Conservation (phyloP, 2,888 invertebrate genomes). For the Monoplex corrugatus region DNA sequence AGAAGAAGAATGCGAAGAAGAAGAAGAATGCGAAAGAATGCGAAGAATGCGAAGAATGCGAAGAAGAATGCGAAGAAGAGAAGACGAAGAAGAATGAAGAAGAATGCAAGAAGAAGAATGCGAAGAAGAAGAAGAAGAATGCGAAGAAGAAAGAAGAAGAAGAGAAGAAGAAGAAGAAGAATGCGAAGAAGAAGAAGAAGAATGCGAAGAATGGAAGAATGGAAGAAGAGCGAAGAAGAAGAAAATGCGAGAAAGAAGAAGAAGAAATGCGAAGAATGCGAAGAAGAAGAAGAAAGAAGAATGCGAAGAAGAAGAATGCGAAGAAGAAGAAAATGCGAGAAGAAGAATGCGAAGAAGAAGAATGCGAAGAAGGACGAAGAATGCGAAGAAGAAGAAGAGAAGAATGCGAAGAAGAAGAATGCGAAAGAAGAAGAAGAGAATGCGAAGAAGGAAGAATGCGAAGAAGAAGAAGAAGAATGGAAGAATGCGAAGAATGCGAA, state of each 20-base stretch:
- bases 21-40: neutral
- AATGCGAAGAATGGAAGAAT: neutral
- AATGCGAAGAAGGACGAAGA: too few species aligned
- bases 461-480: too few species aligned
- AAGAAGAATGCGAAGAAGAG: too few species aligned
- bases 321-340: too few species aligned
- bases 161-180: neutral
- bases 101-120: neutral
- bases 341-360: too few species aligned
- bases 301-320: too few species aligned
- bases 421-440: too few species aligned
- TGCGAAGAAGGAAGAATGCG: too few species aligned
- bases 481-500: too few species aligned
- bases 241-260: neutral
- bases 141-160: neutral
- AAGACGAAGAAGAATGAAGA: neutral
- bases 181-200: neutral
- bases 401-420: too few species aligned
- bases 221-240: neutral
- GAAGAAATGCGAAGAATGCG: neutral
- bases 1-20: neutral
- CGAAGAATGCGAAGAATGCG: neutral
- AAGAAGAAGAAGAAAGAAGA: neutral
- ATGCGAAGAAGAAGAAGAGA: too few species aligned
- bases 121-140: neutral